Conservation (phyloP, 1,140 invertebrate genomes). For the Eueides isabella region DNA sequence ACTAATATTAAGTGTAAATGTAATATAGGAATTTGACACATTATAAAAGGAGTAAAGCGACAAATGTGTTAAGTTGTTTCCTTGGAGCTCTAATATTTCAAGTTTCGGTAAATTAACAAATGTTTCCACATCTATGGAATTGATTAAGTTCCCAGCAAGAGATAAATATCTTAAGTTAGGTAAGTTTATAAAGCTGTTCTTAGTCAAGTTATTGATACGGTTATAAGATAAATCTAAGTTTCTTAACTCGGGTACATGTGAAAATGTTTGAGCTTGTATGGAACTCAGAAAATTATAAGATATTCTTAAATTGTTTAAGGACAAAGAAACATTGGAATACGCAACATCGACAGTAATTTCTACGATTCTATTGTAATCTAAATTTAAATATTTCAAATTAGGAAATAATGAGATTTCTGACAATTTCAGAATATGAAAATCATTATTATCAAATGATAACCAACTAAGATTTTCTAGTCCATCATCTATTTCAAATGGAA, state of each 20-base stretch:
- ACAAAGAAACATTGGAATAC: slow-evolving; percentile 86
- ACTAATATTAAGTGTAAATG: slow-evolving; percentile 87
- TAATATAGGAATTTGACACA: slow-evolving; percentile 83
- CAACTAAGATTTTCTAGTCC: slow-evolving; percentile 89
- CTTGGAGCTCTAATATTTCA: slow-evolving; percentile 87
- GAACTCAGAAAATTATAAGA: slow-evolving; percentile 88
- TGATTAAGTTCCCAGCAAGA: slow-evolving; percentile 86
- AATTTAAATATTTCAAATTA: slow-evolving; percentile 91
- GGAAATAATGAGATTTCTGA: slow-evolving; percentile 84
- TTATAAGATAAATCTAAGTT: slow-evolving; percentile 89
- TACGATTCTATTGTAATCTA: slow-evolving; percentile 91
- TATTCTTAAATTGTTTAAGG: slow-evolving; percentile 89
- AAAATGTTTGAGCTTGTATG: slow-evolving; percentile 85
- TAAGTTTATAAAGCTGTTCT: slow-evolving; percentile 85
- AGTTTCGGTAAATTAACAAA: slow-evolving; percentile 87
- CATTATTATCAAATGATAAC: slow-evolving; percentile 95
- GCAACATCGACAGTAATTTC: slow-evolving; percentile 86
- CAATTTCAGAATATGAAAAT: slow-evolving; percentile 87
- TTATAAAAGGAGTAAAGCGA: slow-evolving; percentile 87
- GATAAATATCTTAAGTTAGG: slow-evolving; percentile 87
- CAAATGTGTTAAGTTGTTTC: slow-evolving; percentile 86
- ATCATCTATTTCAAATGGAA: slow-evolving; percentile 86
- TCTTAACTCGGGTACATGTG: slow-evolving; percentile 84
- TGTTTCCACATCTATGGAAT: slow-evolving; percentile 84
- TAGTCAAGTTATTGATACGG: slow-evolving; percentile 84